A percentile compares a stretch with the other conserved stretches of the same genome.
phyloP scores from a whole-genome alignment of 2,888 invertebrate genomes.

The Sturmia bella region DNA sequence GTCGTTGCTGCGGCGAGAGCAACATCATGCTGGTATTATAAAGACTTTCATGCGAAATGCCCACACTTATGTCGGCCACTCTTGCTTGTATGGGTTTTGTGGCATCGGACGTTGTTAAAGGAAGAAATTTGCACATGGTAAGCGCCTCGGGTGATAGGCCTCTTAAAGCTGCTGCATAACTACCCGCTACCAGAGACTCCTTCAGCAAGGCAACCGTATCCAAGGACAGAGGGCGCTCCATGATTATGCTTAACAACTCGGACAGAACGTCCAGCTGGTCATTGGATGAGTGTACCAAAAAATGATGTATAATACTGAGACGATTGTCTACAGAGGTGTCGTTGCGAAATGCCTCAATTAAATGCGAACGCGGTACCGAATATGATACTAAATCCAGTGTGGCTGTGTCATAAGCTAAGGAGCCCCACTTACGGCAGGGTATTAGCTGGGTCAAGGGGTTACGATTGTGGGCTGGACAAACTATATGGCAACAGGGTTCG shows the following conservation, averaged over 20 bases:
- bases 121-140: conserved; percentile 86
- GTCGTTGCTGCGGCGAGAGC: conserved; percentile 90
- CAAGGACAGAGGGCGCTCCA: conserved; percentile 85
- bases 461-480: conserved; percentile 85
- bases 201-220: conserved; percentile 85
- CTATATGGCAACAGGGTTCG: conserved; percentile 91
- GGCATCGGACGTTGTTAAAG: conserved; percentile 84
- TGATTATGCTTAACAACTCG: conserved; percentile 86
- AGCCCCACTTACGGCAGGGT: conserved; percentile 83
- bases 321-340: conserved; percentile 87
- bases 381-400: conserved; percentile 88
- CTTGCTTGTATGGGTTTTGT: conserved; percentile 81
- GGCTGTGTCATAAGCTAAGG: conserved; percentile 84
- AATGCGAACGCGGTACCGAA: conserved; percentile 85
- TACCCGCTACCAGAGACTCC: conserved; percentile 90
- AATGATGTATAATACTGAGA: conserved; percentile 91
- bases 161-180: conserved; percentile 87
- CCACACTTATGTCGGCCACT: conserved; percentile 83
- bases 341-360: conserved; percentile 87
- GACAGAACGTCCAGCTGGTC: conserved; percentile 87
- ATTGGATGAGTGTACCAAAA: conserved; percentile 87
- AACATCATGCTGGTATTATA: conserved; percentile 93
- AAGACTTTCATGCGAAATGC: conserved; percentile 88
- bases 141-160: conserved; percentile 88
- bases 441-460: conserved; percentile 85